Percentiles rank a stretch among this genome's conserved stretches.
phyloP scores from a whole-genome alignment of 2,797 vertebrate genomes.

The Poecilia wingei region DNA sequence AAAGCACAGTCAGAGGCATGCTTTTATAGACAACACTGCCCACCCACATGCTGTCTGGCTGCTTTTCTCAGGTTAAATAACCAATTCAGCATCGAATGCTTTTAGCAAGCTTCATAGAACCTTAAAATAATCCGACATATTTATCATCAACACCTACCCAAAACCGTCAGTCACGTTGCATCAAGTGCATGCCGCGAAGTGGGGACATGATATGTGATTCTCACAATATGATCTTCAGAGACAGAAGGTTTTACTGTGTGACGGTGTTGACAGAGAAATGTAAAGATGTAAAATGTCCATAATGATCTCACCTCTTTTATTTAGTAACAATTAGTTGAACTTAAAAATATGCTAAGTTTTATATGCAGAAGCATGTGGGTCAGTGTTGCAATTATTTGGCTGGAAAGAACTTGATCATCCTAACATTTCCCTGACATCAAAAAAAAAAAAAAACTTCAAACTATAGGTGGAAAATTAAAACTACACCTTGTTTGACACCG shows the following conservation, averaged over 20 bases:
- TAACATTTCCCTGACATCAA: not conserved
- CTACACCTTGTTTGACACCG: not conserved
- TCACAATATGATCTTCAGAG: not conserved
- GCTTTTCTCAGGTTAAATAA: constrained; percentile 13
- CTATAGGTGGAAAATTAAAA: not conserved
- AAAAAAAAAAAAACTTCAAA: too few relatives aligned
- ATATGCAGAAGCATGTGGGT: not conserved
- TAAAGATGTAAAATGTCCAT: not conserved
- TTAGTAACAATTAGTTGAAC: not conserved
- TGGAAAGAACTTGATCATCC: not conserved
- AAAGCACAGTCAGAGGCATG: not conserved
- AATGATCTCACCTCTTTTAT: not conserved
- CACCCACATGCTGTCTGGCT: not conserved
- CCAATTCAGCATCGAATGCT: not conserved
- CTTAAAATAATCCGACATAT: not conserved
- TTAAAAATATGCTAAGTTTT: not conserved
- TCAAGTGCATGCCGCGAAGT: not conserved
- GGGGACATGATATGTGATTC: not conserved
- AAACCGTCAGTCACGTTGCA: not conserved
- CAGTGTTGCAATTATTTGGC: not conserved
- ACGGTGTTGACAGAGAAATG: not conserved
- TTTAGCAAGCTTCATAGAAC: not conserved
- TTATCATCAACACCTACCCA: not conserved
- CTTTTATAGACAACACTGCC: not conserved
- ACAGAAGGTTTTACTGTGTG: not conserved